phyloP scores from a whole-genome alignment of 2,888 invertebrate species.

The Melinaea marsaeus region DNA sequence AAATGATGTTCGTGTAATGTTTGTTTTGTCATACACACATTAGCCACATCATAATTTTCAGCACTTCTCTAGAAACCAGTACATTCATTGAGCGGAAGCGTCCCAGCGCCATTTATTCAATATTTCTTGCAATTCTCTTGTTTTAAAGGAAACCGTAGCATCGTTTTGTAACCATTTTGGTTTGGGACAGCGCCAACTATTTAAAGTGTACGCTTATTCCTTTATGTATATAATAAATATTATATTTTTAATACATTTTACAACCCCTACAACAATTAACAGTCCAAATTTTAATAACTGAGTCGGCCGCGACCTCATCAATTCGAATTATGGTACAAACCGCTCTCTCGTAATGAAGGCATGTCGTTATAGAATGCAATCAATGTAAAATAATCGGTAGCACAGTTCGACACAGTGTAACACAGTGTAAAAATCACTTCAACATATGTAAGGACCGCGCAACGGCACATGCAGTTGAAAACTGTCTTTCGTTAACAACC shows the following conservation, averaged over 20 bases:
- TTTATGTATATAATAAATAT: constrained; percentile 31
- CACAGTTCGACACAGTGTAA: constrained; percentile 13
- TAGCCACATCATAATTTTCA: constrained; percentile 4
- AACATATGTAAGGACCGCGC: constrained; percentile 19
- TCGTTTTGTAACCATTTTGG: constrained; percentile 69
- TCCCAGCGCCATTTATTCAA: constrained; percentile 70
- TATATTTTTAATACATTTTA: constrained; percentile 18
- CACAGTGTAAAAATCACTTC: constrained; percentile 7
- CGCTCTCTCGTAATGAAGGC: too few relatives aligned
- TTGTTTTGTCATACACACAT: constrained; percentile 6
- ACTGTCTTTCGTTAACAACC: constrained; percentile 22
- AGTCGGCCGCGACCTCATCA: too few relatives aligned
- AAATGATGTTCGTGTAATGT: neutral
- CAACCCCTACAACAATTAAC: constrained; percentile 8
- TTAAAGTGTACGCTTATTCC: constrained; percentile 43
- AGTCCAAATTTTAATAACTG: too few relatives aligned
- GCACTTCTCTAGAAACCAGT: constrained; percentile 30
- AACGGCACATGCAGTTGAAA: constrained; percentile 24
- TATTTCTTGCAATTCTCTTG: constrained; percentile 65
- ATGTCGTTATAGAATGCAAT: neutral
- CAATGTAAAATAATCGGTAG: neutral
- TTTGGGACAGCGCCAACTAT: constrained; percentile 68
- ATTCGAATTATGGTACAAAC: too few relatives aligned
- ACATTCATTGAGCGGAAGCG: constrained; percentile 57
- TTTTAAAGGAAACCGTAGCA: constrained; percentile 69